These are phyloP conservation scores for Perca flavescens DNA, from an alignment of 2,113 vertebrate genomes.

Conservation along the genomic window DNA sequence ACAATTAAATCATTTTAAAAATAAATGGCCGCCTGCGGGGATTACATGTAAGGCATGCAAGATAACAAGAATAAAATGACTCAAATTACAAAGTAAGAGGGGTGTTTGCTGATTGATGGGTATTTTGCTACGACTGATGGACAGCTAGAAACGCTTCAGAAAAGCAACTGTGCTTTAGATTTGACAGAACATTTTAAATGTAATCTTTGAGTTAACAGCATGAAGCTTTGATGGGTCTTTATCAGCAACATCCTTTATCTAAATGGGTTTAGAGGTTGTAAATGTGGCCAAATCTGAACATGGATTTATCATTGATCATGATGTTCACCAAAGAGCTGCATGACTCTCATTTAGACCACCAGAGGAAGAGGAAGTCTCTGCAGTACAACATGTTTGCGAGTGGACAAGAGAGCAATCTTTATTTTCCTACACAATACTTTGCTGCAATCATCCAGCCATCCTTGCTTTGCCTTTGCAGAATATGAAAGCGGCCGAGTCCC, in stretches of 20 bases:
- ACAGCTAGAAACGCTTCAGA: background rate
- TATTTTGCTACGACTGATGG: background rate
- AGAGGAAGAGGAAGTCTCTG: background rate
- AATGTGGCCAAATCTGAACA: background rate
- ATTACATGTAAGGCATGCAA: background rate
- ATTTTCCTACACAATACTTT: background rate
- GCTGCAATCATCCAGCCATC: slow-evolving; percentile 33
- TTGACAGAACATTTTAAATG: background rate
- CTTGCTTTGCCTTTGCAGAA: slow-evolving; percentile 43
- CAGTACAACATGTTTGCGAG: background rate
- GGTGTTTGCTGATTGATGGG: background rate
- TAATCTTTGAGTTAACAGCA: background rate
- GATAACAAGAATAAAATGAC: background rate
- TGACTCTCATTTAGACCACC: slow-evolving; percentile 14
- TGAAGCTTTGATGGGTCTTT: background rate
- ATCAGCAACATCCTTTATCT: background rate
- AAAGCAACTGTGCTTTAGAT: background rate
- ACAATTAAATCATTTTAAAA: too few species aligned
- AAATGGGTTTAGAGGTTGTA: background rate
- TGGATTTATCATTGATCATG: background rate
- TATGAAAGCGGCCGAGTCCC: slow-evolving; percentile 34
- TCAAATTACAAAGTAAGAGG: background rate
- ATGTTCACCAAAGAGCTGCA: background rate
- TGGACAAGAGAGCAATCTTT: background rate
- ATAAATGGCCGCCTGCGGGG: background rate